These are phyloP conservation scores for Malaclemys terrapin DNA, from an alignment of 2,113 vertebrate species.

Conservation along the genomic window DNA sequence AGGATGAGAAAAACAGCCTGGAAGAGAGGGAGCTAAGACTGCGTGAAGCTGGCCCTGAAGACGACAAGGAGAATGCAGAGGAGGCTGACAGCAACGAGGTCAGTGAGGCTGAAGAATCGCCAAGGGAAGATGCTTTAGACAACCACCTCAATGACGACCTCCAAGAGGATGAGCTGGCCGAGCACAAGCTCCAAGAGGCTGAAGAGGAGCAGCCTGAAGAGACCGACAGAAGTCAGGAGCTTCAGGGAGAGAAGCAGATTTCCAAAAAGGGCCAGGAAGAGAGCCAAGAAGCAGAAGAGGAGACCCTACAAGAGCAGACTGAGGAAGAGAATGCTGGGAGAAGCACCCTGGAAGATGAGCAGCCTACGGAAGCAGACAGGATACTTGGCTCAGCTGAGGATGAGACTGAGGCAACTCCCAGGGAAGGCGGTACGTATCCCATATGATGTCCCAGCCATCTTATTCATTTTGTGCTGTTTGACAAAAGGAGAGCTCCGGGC, in stretches of 20 bases:
- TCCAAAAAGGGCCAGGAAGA: conserved; percentile 39
- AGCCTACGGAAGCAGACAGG: conserved; percentile 35
- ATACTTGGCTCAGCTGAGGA: conserved; percentile 39
- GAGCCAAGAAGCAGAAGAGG: conserved; percentile 26
- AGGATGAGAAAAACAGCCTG: conserved; percentile 64
- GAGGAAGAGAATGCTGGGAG: conserved; percentile 47
- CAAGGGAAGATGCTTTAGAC: conserved; percentile 38
- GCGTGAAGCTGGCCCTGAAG: neutral
- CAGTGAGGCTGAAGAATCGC: neutral
- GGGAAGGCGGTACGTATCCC: conserved; percentile 59
- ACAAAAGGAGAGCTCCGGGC: neutral
- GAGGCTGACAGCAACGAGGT: conserved; percentile 68
- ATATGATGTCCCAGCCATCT: neutral
- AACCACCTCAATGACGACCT: conserved; percentile 67
- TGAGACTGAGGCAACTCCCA: conserved; percentile 58
- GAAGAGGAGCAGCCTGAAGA: conserved; percentile 43
- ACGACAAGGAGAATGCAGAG: neutral
- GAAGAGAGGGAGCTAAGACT: conserved; percentile 31
- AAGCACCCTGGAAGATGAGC: conserved; percentile 56
- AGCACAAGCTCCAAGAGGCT: conserved; percentile 24
- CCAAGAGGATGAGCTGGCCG: conserved; percentile 52
- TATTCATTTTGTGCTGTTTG: neutral
- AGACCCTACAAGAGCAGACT: conserved; percentile 15
- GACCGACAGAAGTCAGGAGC: conserved; percentile 27
- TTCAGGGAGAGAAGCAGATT: conserved; percentile 17